Evolutionary conservation across 2,888 invertebrate species (phyloP).

Genomic region (Drosophila gaucha): DNA sequence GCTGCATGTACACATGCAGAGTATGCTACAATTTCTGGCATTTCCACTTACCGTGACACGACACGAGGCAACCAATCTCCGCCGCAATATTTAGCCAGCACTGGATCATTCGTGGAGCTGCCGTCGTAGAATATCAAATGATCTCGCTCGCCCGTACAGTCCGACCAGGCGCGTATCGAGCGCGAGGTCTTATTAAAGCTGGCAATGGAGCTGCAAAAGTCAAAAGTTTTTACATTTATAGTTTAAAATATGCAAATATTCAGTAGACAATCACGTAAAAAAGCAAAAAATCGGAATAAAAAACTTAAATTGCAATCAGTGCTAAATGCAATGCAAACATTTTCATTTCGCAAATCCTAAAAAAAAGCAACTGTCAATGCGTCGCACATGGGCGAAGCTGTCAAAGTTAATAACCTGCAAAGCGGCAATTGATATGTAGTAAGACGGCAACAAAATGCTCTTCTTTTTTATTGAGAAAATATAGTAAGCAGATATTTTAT

Average conservation of each 20-base stretch:
- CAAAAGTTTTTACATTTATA: background rate
- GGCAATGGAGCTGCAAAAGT: slow-evolving; percentile 83
- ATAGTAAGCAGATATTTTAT: too few species aligned
- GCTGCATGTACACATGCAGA: slow-evolving; percentile 8
- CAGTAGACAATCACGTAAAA: background rate
- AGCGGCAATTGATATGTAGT: background rate
- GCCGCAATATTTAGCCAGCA: slow-evolving; percentile 94
- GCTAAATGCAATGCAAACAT: slow-evolving; percentile 52
- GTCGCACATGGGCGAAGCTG: slow-evolving; percentile 16
- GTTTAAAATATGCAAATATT: background rate
- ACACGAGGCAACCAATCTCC: slow-evolving; percentile 94
- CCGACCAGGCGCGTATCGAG: slow-evolving; percentile 91
- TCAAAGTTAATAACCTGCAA: slow-evolving; percentile 41
- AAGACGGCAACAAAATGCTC: background rate
- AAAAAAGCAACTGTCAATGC: slow-evolving; percentile 4
- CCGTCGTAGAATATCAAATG: slow-evolving; percentile 95
- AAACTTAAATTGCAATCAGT: slow-evolving; percentile 40
- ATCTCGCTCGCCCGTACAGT: slow-evolving; percentile 93
- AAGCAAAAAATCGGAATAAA: slow-evolving; percentile 1
- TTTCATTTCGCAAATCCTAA: slow-evolving; percentile 46
- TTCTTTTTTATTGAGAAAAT: background rate
- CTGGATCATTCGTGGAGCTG: slow-evolving; percentile 91
- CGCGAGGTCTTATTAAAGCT: slow-evolving; percentile 90
- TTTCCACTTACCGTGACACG: slow-evolving; percentile 86
- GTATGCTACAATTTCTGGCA: background rate